Base-by-base conservation (phyloP, 2,888 invertebrate species). In the Rhingia campestris region DNA sequence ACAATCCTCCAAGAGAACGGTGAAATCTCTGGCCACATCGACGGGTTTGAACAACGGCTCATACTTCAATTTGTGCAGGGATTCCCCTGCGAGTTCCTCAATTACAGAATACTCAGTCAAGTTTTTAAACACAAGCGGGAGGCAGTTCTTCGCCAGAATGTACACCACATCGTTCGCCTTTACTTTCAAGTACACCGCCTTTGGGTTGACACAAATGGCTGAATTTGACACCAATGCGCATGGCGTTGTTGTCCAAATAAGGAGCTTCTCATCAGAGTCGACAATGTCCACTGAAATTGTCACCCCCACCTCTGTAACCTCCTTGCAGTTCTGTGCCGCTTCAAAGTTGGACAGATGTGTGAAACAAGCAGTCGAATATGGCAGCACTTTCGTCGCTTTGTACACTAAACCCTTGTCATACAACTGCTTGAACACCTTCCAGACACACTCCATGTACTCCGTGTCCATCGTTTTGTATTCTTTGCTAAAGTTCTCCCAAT, bases 271-370 rank as follows among this genome's bases (percentile, higher is more conserved):
- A 54, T 66, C 67, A 1, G 86, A 86, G 32, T 96, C 94, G 45
- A 94, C 90, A 72, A 98, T 92, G 1, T 97, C 97, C 90, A 99
- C 97, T 79, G 94, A 94, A 2, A 99, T 95, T 45, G 97, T 95
- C 45, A 98, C 95, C 45, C 97, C 96, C 33, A 98, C 98, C 92
- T 99, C 98, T 1, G 96, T 94, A 3, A 98, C 97, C 91, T 98
- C 97, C 90, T 98, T 98, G 91, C 98, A 99, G 92, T 99, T 98
- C 90, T 98, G 98, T 10, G 98, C 97, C 35, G 98, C 96, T 92
- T 99, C 99, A 93, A 99, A 99, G 91, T 99, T 99, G 0, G 98
- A 98, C 39, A 99, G 91, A 0, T 98, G 98, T 4, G 99, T 99
- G 87, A 95, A 96, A 89, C 98, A 99, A 4, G 96, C 96, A 12